Conservation (phyloP, 2,888 invertebrate genomes). For the Cryptophagus acutangulus region DNA sequence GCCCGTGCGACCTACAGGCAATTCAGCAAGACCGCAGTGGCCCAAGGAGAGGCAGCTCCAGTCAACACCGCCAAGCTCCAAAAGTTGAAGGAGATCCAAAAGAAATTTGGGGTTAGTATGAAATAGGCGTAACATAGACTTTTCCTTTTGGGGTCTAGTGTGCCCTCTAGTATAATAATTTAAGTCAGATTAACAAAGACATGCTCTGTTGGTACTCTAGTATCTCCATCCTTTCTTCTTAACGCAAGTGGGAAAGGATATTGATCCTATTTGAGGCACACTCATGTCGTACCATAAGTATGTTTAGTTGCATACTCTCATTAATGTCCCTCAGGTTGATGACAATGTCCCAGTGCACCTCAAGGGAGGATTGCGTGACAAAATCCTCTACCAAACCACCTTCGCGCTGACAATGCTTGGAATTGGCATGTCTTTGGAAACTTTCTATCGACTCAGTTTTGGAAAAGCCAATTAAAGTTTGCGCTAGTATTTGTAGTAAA, state of each 20-base stretch:
- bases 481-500: neutral
- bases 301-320: too few relatives aligned
- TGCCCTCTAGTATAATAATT: neutral
- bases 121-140: too few relatives aligned
- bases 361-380: constrained; percentile 56
- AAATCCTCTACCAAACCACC: constrained; percentile 47
- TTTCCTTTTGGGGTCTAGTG: too few relatives aligned
- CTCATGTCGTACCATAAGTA: too few relatives aligned
- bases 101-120: constrained; percentile 28
- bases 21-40: constrained; percentile 18
- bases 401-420: constrained; percentile 41
- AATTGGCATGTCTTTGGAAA: constrained; percentile 35
- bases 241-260: too few relatives aligned
- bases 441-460: constrained; percentile 33
- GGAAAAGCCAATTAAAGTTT: constrained; percentile 22
- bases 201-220: too few relatives aligned
- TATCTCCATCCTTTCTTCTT: too few relatives aligned
- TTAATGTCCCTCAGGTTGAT: constrained; percentile 49
- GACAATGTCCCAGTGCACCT: constrained; percentile 57
- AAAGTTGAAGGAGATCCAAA: constrained; percentile 24
- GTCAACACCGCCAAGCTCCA: constrained; percentile 15
- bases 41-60: constrained; percentile 13
- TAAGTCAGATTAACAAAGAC: neutral
- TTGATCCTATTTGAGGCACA: too few relatives aligned
- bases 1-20: constrained; percentile 19